These are phyloP conservation scores for Mirounga angustirostris DNA, from an alignment of 2,113 vertebrate species.

Conservation along the genomic window DNA sequence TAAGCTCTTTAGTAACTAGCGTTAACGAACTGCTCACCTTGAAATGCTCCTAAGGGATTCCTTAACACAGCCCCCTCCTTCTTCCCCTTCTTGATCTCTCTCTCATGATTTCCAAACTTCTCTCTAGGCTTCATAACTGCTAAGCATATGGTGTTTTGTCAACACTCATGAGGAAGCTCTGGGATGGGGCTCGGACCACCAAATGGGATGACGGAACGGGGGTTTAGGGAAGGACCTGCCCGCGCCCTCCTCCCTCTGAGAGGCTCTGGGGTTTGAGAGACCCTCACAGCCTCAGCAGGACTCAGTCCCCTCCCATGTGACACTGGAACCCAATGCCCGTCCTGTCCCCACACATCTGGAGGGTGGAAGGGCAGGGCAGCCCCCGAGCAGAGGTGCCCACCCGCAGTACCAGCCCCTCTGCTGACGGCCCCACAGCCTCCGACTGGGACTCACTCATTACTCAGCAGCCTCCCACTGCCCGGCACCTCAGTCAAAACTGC, in stretches of 20 bases:
- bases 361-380: accelerated
- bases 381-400: too few species aligned
- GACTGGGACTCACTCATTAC: neutral
- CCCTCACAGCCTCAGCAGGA: accelerated
- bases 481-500: neutral
- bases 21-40: neutral
- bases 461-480: slow-evolving; percentile 1
- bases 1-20: neutral
- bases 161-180: too few species aligned
- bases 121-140: neutral
- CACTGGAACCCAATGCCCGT: neutral
- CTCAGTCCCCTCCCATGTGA: neutral
- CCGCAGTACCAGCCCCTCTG: neutral
- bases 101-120: neutral
- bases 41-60: neutral
- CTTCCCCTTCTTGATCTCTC: neutral
- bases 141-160: neutral
- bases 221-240: too few species aligned
- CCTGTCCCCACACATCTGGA: too few species aligned
- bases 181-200: too few species aligned
- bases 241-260: accelerated
- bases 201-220: accelerated
- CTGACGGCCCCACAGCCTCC: neutral
- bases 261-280: neutral
- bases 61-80: accelerated